Evolutionary conservation across 53 echinoderm and acorn worm species (phyloP), one percentile per base, ranked within the genome.

Genomic region (Actinopyga echinites): DNA sequence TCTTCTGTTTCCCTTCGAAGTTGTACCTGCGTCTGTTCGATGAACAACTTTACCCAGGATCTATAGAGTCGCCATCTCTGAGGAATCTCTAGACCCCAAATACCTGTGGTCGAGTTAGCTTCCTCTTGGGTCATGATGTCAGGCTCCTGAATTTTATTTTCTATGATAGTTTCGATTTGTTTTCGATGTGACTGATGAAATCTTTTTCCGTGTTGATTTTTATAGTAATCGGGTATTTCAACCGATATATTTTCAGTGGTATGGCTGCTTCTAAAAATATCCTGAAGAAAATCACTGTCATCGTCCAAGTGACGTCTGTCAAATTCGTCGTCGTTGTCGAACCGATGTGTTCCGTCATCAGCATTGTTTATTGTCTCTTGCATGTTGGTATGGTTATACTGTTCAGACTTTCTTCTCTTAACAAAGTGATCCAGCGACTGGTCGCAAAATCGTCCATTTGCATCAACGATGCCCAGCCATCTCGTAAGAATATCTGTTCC

Each of bases 41-140:
- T 24, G 78, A 89, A 89, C 19, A 28, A 38, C 8, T 45, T 22
- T 26, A 85, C 57, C 91, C 91, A 91, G 30, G 55, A 64, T 4
- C 88, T 38, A 54, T 91, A 91, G 12, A 91, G 82, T 9, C 80
- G 56, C 91, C 91, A 91, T 12, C 91, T 74, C 29, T 82, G 43
- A 5, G 23, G 28, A 6, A 69, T 22, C 26, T 32, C 29, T 1
- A 89, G 64, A 25, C 23, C 21, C 82, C 83, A 85, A 57, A 86
- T 75, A 81, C 82, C 80, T 36, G 6, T 42, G 13, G 53, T 57
- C 30, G 83, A 37, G 20, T 34, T 24, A 29, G 64, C 77, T 29
- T 92, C 92, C 8, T 86, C 84, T 55, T 90, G 85, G 24, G 87
- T 80, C 87, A 87, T 91, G 19, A 65, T 34, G 29, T 89, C 84